These are phyloP conservation scores for Nesogale talazaci DNA, from an alignment of 2,113 vertebrate species.

Conservation along the genomic window DNA sequence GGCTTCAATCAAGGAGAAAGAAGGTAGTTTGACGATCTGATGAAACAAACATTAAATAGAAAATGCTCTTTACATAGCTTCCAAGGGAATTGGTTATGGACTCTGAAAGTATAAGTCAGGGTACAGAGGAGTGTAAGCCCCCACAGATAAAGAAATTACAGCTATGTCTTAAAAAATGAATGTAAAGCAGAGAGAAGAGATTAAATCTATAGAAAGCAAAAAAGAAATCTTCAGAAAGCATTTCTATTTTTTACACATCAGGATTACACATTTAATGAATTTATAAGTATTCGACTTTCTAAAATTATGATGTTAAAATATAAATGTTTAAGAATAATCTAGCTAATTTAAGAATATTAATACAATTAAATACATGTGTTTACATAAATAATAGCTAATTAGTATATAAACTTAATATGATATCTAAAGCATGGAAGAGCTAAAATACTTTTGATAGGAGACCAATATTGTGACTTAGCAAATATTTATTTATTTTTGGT, in stretches of 20 bases:
- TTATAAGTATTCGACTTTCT: background rate
- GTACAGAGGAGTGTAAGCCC: constrained; percentile 51
- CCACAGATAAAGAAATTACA: constrained; percentile 62
- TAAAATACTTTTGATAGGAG: background rate
- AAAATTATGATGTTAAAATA: constrained; percentile 1
- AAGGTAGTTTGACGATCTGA: constrained; percentile 64
- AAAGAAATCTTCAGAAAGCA: background rate
- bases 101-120: constrained; percentile 74
- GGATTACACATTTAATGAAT: background rate
- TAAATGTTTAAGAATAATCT: background rate
- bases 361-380: background rate
- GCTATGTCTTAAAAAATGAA: constrained; percentile 40
- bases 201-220: background rate
- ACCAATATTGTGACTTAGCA: constrained; percentile 12
- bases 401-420: background rate
- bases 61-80: constrained; percentile 79
- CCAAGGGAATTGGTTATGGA: constrained; percentile 81
- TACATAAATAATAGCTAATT: background rate
- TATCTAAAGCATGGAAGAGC: background rate
- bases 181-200: constrained; percentile 47
- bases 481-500: no score
- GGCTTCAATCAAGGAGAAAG: constrained; percentile 60
- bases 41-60: constrained; percentile 75
- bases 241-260: background rate
- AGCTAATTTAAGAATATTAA: background rate